Evolutionary conservation across 2,888 invertebrate species (phyloP), one percentile per base, ranked within the genome.

Genomic region (Papilio demoleus): DNA sequence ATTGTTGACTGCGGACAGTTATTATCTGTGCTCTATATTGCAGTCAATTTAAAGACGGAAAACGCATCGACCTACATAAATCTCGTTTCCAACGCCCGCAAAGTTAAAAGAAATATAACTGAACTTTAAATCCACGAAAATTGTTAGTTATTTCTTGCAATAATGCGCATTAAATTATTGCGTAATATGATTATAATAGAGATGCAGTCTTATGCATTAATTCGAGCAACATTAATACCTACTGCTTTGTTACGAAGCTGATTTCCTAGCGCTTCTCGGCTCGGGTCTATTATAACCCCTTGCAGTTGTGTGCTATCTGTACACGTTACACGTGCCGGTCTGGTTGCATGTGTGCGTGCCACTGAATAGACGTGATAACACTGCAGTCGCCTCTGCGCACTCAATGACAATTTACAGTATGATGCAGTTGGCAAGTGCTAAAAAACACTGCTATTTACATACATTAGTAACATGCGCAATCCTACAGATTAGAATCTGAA

Each of bases 261-360:
- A 53, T 65, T 61, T 65, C 17, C 68, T 65, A 65, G 65, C 68
- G 68, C 70, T 71, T 66, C 71, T 62, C 45, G 45, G 59, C 64
- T 68, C 70, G 42, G 70, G 63, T 70, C 70, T 71, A 72, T 68
- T 64, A 71, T 69, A 67, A 40, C 61, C 68, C 61, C 19, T 50
- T 66, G 63, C 64, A 62, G 8, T 38, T 6, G 65, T 71, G 68
- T 64, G 61, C 71, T 71, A 79, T 81, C 68, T 11, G 61, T 71
- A 81, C 75, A 68, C 69, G 73, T 81, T 83, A 83, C 83, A 83
- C 83, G 83, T 84, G 83, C 75, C 79, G 70, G 71, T 50, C 50
- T 67, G 45, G 69, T 67, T 72, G 66, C 56, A 59, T 78, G 83
- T 84, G 81, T 81, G 81, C 76, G 75, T 75, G 76, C 73, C 76